Conservation (phyloP, 2,113 vertebrate species). For the Neoarius graeffei region DNA sequence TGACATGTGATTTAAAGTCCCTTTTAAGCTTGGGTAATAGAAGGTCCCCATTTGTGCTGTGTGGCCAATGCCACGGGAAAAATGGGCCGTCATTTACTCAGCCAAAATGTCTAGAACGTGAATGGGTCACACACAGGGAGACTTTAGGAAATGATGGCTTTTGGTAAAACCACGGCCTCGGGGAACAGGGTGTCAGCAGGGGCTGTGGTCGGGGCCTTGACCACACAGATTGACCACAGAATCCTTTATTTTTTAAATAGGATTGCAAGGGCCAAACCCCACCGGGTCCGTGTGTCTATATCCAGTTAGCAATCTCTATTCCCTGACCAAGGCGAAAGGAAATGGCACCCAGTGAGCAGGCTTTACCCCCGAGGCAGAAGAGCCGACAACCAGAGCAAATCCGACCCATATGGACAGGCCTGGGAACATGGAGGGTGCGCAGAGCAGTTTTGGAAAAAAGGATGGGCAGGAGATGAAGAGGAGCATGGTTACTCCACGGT, state of each 20-base stretch:
- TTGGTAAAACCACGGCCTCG: constrained; percentile 69
- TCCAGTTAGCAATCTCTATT: constrained; percentile 70
- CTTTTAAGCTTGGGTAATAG: constrained; percentile 54
- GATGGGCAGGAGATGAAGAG: constrained; percentile 57
- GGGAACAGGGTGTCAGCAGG: constrained; percentile 74
- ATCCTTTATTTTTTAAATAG: constrained; percentile 55
- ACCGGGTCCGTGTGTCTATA: constrained; percentile 62
- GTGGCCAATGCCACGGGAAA: constrained; percentile 59
- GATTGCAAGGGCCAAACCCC: constrained; percentile 53
- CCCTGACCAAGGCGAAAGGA: constrained; percentile 66
- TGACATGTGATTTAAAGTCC: constrained; percentile 55
- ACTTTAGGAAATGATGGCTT: constrained; percentile 69
- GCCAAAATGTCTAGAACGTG: constrained; percentile 60
- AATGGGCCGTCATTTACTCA: constrained; percentile 59
- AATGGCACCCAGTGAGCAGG: constrained; percentile 55
- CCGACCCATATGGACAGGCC: constrained; percentile 64
- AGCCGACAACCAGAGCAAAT: constrained; percentile 69
- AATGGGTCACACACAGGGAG: constrained; percentile 61
- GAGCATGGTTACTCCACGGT: constrained; percentile 34
- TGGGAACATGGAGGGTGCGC: constrained; percentile 59
- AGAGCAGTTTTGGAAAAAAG: constrained; percentile 52
- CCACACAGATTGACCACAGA: constrained; percentile 66
- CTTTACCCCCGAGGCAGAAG: constrained; percentile 37
- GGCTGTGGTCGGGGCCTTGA: constrained; percentile 61
- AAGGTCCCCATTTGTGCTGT: constrained; percentile 49